A percentile compares a stretch with the other conserved stretches of the same genome.
Evolutionary conservation across 2,113 vertebrate genomes (phyloP).

Genomic region (Salvelinus sp.): DNA sequence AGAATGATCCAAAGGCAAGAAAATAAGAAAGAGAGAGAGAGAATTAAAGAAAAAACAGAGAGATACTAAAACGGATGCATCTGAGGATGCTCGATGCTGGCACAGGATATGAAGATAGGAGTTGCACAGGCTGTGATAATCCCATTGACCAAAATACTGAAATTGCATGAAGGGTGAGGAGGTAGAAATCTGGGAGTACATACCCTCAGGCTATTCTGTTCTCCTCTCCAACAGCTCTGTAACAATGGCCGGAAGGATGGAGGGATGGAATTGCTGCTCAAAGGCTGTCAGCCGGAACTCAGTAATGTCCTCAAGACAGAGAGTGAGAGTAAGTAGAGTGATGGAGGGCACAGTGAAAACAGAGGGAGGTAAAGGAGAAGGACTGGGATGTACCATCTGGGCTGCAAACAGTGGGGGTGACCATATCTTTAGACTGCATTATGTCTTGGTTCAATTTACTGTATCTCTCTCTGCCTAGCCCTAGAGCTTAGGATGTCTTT

Average conservation of each 20-base stretch:
- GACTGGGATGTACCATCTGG: constrained; percentile 63
- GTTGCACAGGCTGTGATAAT: neutral
- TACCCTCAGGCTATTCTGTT: constrained; percentile 45
- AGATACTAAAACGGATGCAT: constrained; percentile 8
- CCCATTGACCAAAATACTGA: neutral
- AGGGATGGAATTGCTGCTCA: constrained; percentile 19
- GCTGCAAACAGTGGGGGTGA: constrained; percentile 42
- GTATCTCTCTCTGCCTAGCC: constrained; percentile 1
- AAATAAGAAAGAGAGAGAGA: constrained; percentile 12
- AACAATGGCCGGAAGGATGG: constrained; percentile 24
- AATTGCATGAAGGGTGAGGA: neutral
- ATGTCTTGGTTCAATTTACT: neutral
- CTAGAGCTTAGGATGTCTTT: neutral
- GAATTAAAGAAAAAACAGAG: constrained; percentile 13
- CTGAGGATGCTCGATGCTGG: constrained; percentile 14
- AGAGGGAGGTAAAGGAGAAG: constrained; percentile 52
- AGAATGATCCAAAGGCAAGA: constrained; percentile 6
- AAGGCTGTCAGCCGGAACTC: constrained; percentile 26
- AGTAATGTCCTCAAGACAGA: constrained; percentile 56
- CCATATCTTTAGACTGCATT: neutral
- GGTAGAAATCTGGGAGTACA: constrained; percentile 12
- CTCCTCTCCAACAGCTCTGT: constrained; percentile 20
- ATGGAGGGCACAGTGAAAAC: constrained; percentile 65
- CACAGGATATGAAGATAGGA: constrained; percentile 5
- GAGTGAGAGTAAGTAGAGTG: constrained; percentile 47